phyloP scores from a whole-genome alignment of 1,140 invertebrate species.

The Aricia agestis region DNA sequence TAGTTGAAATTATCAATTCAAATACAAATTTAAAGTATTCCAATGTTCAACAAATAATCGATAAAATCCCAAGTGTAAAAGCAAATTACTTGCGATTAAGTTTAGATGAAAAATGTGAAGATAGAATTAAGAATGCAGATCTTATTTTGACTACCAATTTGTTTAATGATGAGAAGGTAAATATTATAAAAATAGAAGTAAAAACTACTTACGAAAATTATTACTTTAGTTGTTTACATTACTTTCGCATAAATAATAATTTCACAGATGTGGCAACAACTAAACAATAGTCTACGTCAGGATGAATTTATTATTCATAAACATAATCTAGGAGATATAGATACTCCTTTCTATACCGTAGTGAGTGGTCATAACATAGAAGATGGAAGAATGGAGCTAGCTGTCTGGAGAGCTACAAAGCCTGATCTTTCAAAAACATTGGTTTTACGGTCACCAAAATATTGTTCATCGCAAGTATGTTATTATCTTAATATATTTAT shows the following conservation, averaged over 20 bases:
- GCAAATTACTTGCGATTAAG: neutral
- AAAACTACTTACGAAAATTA: neutral
- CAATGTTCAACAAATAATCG: neutral
- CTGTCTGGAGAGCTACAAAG: neutral
- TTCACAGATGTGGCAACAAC: neutral
- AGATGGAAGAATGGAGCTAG: neutral
- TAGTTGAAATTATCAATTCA: neutral
- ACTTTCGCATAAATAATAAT: neutral
- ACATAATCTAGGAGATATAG: neutral
- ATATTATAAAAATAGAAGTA: neutral
- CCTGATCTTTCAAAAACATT: neutral
- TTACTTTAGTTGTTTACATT: too few species aligned
- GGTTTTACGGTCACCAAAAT: neutral
- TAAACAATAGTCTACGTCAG: neutral
- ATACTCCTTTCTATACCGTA: neutral
- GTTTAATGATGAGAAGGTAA: neutral
- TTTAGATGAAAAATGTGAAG: neutral
- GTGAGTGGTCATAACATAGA: neutral
- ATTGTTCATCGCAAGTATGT: neutral
- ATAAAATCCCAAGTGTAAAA: neutral
- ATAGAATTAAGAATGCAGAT: neutral
- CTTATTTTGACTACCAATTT: neutral
- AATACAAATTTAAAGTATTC: neutral
- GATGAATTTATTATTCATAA: neutral
- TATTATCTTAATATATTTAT: neutral